Conservation (phyloP, 2,113 vertebrate species). For the Zosterops borbonicus region DNA sequence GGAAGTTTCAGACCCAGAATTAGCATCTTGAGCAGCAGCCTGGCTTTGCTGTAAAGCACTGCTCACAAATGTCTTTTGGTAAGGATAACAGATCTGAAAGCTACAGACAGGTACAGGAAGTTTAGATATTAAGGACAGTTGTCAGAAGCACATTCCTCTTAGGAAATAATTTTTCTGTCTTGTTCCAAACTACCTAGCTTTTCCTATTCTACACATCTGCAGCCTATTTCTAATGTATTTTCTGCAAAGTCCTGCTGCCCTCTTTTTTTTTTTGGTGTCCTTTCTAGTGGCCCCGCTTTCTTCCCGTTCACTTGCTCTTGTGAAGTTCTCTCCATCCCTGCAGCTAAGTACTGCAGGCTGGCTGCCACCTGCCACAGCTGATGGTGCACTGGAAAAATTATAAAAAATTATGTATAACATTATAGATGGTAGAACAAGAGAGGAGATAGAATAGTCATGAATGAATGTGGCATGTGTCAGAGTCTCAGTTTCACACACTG, state of each 20-base stretch:
- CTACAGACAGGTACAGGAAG: background rate
- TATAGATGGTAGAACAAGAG: background rate
- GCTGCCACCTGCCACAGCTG: background rate
- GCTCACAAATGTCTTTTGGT: background rate
- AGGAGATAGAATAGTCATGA: background rate
- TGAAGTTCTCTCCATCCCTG: background rate
- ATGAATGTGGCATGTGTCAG: background rate
- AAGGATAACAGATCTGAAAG: background rate
- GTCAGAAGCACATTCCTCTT: background rate
- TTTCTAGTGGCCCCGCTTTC: background rate
- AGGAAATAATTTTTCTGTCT: background rate
- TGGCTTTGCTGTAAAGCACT: background rate
- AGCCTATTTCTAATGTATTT: background rate
- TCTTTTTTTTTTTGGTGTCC: background rate
- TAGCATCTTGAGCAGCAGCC: background rate
- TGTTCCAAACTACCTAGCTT: background rate
- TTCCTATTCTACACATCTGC: background rate
- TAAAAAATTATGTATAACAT: background rate
- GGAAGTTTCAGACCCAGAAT: background rate
- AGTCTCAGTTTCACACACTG: background rate
- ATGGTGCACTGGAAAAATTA: background rate
- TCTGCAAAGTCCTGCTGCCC: background rate
- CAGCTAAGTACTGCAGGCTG: background rate
- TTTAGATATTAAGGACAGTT: background rate
- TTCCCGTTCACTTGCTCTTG: background rate